Evolutionary conservation across 2,113 vertebrate genomes (phyloP).

Genomic region (Hirundichthys speculiger): DNA sequence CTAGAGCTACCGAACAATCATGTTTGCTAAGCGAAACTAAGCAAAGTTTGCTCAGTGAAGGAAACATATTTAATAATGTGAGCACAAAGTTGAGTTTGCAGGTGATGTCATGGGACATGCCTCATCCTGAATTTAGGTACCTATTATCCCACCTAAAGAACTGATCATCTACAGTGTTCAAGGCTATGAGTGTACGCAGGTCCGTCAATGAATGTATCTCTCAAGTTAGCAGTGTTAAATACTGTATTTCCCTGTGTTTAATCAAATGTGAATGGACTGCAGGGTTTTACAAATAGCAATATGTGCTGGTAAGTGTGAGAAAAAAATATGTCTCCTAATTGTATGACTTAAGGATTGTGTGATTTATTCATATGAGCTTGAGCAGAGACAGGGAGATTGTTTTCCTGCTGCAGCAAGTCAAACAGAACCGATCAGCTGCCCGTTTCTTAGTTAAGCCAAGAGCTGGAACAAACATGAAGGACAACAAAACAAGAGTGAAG

Average conservation of each 20-base stretch:
- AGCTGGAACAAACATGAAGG: slow-evolving; percentile 31
- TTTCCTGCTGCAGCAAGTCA: slow-evolving; percentile 30
- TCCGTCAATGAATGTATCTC: too few relatives aligned
- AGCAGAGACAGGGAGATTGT: slow-evolving; percentile 41
- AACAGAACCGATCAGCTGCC: slow-evolving; percentile 42
- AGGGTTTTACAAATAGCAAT: background rate
- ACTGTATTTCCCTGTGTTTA: background rate
- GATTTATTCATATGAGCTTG: slow-evolving; percentile 28
- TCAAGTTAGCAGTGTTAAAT: background rate
- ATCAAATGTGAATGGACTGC: background rate
- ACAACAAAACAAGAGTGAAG: slow-evolving; percentile 8
- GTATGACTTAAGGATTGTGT: slow-evolving; percentile 35
- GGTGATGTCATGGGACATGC: too few relatives aligned
- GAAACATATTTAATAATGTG: too few relatives aligned
- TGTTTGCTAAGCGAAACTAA: too few relatives aligned
- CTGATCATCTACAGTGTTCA: too few relatives aligned
- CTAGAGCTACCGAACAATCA: too few relatives aligned
- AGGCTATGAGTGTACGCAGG: too few relatives aligned
- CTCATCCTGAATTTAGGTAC: too few relatives aligned
- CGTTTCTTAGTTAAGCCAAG: slow-evolving; percentile 52
- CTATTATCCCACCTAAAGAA: too few relatives aligned
- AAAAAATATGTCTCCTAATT: slow-evolving; percentile 25
- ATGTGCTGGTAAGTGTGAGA: background rate
- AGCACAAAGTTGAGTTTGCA: too few relatives aligned
- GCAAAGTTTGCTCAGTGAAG: too few relatives aligned